These are phyloP conservation scores for Staurois parvus DNA, from an alignment of 2,797 vertebrate genomes.

Conservation along the genomic window DNA sequence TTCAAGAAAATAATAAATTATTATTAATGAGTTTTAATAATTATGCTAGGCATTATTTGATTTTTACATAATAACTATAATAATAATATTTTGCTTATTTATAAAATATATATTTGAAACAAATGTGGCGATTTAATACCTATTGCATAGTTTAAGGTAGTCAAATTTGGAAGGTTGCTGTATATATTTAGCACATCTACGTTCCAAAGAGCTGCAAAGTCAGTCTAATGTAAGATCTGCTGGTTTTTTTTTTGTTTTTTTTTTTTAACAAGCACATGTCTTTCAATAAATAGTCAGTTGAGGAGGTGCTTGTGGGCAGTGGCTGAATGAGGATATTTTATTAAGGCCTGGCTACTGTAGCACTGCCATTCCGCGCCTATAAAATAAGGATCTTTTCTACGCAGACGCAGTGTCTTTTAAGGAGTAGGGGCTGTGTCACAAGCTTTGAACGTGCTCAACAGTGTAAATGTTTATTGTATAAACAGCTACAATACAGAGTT, in stretches of 20 bases:
- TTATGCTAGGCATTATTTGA: too few relatives aligned
- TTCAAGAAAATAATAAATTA: too few relatives aligned
- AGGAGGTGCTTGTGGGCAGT: constrained; percentile 34
- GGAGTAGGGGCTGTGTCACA: neutral
- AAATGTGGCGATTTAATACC: too few relatives aligned
- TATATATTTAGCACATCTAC: neutral
- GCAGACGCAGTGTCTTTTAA: neutral
- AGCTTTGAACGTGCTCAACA: neutral
- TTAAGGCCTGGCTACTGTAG: constrained; percentile 34
- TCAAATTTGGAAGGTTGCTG: neutral
- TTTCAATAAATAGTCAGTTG: neutral
- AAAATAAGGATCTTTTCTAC: constrained; percentile 23
- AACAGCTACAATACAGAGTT: neutral
- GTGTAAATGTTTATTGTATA: neutral
- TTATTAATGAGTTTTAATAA: too few relatives aligned
- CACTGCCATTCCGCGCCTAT: constrained; percentile 7
- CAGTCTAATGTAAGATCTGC: neutral
- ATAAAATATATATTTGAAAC: too few relatives aligned
- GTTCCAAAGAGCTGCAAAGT: neutral
- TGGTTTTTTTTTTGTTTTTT: neutral
- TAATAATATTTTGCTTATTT: too few relatives aligned
- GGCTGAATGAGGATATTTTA: constrained; percentile 16
- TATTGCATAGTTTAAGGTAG: neutral
- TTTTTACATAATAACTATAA: too few relatives aligned
- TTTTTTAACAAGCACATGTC: neutral